phyloP scores from a whole-genome alignment of 2,888 invertebrate species.

The Pristionchus mayeri region DNA sequence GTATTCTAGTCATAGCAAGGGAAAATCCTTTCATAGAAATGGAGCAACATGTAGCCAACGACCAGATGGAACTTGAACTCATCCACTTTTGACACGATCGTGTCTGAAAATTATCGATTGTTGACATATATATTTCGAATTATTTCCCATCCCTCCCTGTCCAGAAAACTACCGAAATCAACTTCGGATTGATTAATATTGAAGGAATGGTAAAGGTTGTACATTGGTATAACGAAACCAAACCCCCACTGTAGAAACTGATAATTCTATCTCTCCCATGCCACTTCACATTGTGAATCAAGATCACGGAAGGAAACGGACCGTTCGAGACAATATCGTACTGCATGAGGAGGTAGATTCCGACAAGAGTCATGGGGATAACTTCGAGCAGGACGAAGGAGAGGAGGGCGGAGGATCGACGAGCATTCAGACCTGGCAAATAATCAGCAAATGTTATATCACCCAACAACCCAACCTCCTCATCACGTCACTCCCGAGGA shows the following conservation, averaged over 20 bases:
- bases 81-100: background rate
- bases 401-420: background rate
- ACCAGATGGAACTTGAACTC: background rate
- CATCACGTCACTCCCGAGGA: background rate
- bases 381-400: background rate
- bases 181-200: too few species aligned
- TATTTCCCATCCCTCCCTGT: too few species aligned
- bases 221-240: too few species aligned
- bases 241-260: too few species aligned
- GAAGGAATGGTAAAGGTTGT: too few species aligned
- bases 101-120: background rate
- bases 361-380: background rate
- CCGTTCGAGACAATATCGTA: background rate
- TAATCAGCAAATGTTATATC: background rate
- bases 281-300: background rate
- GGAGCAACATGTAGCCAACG: background rate
- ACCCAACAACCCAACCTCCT: background rate
- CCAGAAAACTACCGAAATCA: too few species aligned
- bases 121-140: too few species aligned
- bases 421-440: background rate
- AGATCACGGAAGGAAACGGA: background rate
- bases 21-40: background rate
- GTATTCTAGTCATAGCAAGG: too few species aligned
- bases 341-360: background rate
- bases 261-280: too few species aligned